Percentiles rank a stretch among this genome's conserved stretches.
Conservation (phyloP, 2,888 invertebrate species). For the Cyrtodaria siliqua region DNA sequence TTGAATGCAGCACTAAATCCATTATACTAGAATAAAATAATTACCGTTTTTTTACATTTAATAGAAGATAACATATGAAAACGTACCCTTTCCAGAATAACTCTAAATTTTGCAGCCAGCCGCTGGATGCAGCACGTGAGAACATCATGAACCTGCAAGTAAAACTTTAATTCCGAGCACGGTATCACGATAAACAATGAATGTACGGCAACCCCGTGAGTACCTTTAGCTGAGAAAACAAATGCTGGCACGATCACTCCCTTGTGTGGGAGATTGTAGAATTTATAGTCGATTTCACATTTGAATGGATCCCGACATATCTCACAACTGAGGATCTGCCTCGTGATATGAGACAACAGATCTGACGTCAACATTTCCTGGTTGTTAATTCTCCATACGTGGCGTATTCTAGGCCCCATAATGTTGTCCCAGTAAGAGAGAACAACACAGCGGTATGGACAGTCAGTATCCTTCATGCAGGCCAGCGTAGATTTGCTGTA, state of each 20-base stretch:
- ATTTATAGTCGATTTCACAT: constrained; percentile 80
- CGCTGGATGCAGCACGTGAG: constrained; percentile 77
- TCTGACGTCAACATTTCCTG: constrained; percentile 56
- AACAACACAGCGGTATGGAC: constrained; percentile 73
- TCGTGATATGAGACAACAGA: constrained; percentile 76
- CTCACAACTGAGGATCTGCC: constrained; percentile 83
- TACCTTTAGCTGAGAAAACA: constrained; percentile 81
- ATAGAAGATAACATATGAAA: background rate
- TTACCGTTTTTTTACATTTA: no score
- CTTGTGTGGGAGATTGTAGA: constrained; percentile 80
- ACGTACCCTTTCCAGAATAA: constrained; percentile 80
- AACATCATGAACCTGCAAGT: constrained; percentile 78
- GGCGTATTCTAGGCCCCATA: constrained; percentile 81
- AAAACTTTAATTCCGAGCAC: constrained; percentile 71
- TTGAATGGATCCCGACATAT: constrained; percentile 81
- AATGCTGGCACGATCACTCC: constrained; percentile 79
- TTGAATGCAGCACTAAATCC: no score
- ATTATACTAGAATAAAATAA: no score
- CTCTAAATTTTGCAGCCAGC: constrained; percentile 78
- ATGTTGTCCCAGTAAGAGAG: constrained; percentile 85
- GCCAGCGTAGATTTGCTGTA: constrained; percentile 73
- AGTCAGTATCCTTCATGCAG: constrained; percentile 61
- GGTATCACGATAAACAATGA: constrained; percentile 80
- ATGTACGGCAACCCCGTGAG: constrained; percentile 74
- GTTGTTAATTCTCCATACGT: constrained; percentile 79